phyloP scores from a whole-genome alignment of 2,888 invertebrate species.

The Erynnis tages region DNA sequence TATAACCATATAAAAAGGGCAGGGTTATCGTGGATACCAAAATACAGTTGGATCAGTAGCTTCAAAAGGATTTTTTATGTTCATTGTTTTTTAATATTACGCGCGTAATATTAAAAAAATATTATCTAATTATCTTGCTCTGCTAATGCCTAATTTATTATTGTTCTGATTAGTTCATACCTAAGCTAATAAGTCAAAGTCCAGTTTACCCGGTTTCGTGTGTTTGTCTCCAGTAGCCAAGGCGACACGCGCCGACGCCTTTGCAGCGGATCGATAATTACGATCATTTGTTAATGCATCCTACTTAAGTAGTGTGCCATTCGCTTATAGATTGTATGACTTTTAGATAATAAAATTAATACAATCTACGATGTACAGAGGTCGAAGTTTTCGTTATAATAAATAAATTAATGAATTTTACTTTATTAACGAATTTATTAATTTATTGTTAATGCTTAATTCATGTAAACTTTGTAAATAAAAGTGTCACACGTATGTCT shows the following conservation, averaged over 20 bases:
- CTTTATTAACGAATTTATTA: not conserved
- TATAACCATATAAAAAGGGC: no score
- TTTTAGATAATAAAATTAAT: no score
- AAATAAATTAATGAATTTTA: not conserved
- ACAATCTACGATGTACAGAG: no score
- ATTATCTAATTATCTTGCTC: no score
- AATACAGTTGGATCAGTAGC: no score
- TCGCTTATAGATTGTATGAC: no score
- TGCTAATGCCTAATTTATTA: no score
- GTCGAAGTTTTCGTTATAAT: not conserved
- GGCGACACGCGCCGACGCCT: slow-evolving; percentile 35
- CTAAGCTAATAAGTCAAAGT: not conserved
- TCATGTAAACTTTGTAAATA: not conserved
- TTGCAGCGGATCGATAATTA: slow-evolving; percentile 32
- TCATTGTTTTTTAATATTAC: no score
- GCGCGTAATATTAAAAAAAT: no score
- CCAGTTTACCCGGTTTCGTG: slow-evolving; percentile 3
- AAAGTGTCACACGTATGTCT: not conserved
- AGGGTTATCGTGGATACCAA: no score
- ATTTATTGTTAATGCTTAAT: not conserved
- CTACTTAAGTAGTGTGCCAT: not conserved
- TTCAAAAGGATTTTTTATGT: no score
- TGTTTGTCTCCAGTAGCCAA: slow-evolving; percentile 47
- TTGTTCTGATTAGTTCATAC: not conserved
- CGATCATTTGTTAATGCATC: not conserved